These are phyloP conservation scores for Vanessa tameamea DNA, from an alignment of 1,140 invertebrate species.

Conservation along the genomic window DNA sequence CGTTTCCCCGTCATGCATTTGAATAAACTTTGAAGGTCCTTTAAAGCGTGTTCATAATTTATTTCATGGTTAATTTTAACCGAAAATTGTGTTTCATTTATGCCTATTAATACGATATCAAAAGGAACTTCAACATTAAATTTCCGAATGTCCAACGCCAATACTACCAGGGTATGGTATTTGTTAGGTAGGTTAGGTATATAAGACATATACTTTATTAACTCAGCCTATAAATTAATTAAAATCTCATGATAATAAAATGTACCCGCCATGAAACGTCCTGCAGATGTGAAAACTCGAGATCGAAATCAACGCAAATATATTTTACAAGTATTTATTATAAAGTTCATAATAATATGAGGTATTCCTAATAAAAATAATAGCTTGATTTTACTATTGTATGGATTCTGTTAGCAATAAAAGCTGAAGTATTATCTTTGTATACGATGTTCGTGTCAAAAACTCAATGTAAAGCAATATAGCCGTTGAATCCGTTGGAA, in stretches of 20 bases:
- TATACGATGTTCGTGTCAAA: slow-evolving; percentile 19
- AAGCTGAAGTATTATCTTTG: slow-evolving; percentile 12
- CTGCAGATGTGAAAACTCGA: too few relatives aligned
- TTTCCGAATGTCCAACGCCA: too few relatives aligned
- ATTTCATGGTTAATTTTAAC: not conserved
- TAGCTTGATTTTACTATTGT: not conserved
- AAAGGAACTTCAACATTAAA: too few relatives aligned
- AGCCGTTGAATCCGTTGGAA: slow-evolving; percentile 15
- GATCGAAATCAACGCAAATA: too few relatives aligned
- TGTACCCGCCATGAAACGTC: too few relatives aligned
- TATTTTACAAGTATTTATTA: too few relatives aligned
- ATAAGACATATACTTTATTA: too few relatives aligned
- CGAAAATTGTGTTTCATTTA: not conserved
- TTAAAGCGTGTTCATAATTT: slow-evolving; percentile 5
- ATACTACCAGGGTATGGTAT: too few relatives aligned
- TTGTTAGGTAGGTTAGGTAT: too few relatives aligned
- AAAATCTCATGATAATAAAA: too few relatives aligned
- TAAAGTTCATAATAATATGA: not conserved
- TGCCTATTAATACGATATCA: too few relatives aligned
- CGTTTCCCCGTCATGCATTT: slow-evolving; percentile 15
- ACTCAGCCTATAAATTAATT: too few relatives aligned
- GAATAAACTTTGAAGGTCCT: slow-evolving; percentile 13
- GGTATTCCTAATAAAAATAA: not conserved
- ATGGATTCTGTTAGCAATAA: slow-evolving; percentile 4
- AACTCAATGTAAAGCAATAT: slow-evolving; percentile 25